phyloP scores from a whole-genome alignment of 2,113 vertebrate genomes.

The Typhlomys cinereus region DNA sequence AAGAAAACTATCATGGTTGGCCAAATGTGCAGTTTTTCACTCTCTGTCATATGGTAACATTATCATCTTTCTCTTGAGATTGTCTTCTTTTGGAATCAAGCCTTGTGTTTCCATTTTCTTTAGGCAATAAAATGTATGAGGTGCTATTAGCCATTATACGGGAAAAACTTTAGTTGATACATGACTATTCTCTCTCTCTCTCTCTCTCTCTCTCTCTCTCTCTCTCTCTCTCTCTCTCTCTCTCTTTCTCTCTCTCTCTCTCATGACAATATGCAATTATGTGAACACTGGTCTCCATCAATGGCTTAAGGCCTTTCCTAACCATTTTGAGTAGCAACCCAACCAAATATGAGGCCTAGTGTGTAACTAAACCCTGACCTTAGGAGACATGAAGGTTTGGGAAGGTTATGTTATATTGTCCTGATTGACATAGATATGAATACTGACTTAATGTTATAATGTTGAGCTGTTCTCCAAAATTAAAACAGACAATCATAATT shows the following conservation, averaged over 20 bases:
- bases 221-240: too few relatives aligned
- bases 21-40: not conserved
- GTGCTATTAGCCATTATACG: not conserved
- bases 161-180: not conserved
- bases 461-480: not conserved
- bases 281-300: accelerated
- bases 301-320: not conserved
- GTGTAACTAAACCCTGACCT: not conserved
- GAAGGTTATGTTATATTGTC: not conserved
- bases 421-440: not conserved
- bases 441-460: not conserved
- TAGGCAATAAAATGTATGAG: not conserved
- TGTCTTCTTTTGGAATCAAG: not conserved
- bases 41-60: not conserved
- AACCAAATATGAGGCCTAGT: not conserved
- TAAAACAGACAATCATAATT: not conserved
- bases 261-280: not conserved
- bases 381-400: not conserved
- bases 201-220: too few relatives aligned
- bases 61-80: not conserved
- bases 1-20: not conserved
- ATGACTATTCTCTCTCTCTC: not conserved
- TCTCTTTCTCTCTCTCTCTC: too few relatives aligned
- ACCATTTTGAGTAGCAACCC: not conserved
- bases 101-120: not conserved